Evolutionary conservation across 2,113 vertebrate genomes (phyloP).

Genomic region (Nanger granti): DNA sequence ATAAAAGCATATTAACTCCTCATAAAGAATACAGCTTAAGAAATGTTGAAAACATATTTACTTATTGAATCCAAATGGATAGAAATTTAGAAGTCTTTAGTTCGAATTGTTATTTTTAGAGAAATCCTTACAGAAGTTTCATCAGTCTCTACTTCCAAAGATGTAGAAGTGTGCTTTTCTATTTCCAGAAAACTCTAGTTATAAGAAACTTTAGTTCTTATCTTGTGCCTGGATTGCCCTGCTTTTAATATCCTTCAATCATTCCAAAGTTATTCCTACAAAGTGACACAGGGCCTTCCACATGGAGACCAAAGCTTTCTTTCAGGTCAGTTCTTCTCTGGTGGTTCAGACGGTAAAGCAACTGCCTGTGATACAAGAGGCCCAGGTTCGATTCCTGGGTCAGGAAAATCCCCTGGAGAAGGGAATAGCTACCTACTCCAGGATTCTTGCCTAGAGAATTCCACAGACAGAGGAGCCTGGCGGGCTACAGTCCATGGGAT

Average conservation of each 20-base stretch:
- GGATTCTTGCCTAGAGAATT: neutral
- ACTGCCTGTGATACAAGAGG: neutral
- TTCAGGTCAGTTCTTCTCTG: neutral
- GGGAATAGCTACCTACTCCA: neutral
- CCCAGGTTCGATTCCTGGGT: neutral
- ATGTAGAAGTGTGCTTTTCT: neutral
- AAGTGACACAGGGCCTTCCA: neutral
- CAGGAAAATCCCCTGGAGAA: neutral
- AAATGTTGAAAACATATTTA: neutral
- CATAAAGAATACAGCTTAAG: neutral
- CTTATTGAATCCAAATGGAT: neutral
- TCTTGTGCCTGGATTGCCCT: neutral
- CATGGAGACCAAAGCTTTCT: neutral
- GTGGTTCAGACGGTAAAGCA: neutral
- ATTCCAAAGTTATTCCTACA: neutral
- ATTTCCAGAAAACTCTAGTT: neutral
- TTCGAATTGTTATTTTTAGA: neutral
- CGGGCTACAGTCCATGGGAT: neutral
- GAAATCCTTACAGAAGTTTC: neutral
- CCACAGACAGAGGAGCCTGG: neutral
- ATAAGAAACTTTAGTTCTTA: neutral
- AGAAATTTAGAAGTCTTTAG: neutral
- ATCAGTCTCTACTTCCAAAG: neutral
- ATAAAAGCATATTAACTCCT: neutral
- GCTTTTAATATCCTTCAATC: neutral